Base-by-base conservation (phyloP, 2,113 vertebrate genomes). In the Arenaria interpres region DNA sequence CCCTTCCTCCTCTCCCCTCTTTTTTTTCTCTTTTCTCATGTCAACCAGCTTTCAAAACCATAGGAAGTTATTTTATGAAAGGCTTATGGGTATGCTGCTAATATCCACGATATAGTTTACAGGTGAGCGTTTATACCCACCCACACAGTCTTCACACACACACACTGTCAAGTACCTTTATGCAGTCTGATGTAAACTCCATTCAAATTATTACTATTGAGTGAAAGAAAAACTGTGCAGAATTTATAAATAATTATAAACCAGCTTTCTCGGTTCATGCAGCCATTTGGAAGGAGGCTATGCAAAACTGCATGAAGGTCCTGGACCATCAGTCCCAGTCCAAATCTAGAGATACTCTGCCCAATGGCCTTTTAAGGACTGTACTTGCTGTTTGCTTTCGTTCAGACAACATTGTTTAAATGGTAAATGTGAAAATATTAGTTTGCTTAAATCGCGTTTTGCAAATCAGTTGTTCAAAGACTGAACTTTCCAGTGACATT, bases 401-500 rank as follows among this genome's bases (percentile, higher is more conserved):
- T 75, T 41, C 82, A 89, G 71, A 67, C 11, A 88, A 91, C 78
- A 88, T 6, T 90, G 89, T 96, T 89, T 91, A 86, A 94, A 50
- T 90, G 66, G 64, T 94, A 85, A 85, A 96, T 90, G 64, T 76
- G 97, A 96, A 78, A 77, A 37, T 93, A 59, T 87, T 95, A 88
- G 86, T 87, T 95, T 97, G 88, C 92, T 95, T 95, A 93, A 97
- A 88, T 97, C 87, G 80, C 98, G 95, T 98, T 96, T 97, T 92
- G 95, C 97, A 95, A 98, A 94, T 98, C 98, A 98, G 97, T 97
- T 97, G 97, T 96, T 97, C 97, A 20, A 93, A 96, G 46, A 94
- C 74, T 14, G 91, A 97, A 74, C 88, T 91, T 94, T 85, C n/a
- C 93, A 98, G 99, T 99, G 99, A 99, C 99, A 98, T 99, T 98